Conservation (phyloP, 2,888 invertebrate species). For the Hypsopygia costalis region DNA sequence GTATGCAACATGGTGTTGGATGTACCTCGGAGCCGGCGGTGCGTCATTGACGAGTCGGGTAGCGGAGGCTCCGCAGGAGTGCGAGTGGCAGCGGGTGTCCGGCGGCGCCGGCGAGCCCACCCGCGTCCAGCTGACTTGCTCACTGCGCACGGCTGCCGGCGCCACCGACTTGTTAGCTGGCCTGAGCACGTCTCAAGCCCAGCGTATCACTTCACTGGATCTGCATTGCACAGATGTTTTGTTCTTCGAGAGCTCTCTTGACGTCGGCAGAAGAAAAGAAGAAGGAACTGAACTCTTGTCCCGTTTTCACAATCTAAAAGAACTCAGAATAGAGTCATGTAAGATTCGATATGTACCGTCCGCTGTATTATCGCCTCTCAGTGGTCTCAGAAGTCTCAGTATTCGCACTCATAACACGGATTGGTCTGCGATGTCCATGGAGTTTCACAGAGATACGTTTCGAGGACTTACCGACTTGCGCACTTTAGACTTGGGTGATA, state of each 20-base stretch:
- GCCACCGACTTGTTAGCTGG: slow-evolving; percentile 83
- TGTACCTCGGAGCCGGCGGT: slow-evolving; percentile 56
- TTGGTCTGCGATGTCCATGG: slow-evolving; percentile 89
- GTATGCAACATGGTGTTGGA: slow-evolving; percentile 62
- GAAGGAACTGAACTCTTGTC: slow-evolving; percentile 80
- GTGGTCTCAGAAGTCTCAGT: slow-evolving; percentile 83
- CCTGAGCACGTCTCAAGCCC: slow-evolving; percentile 83
- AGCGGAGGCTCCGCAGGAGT: slow-evolving; percentile 85
- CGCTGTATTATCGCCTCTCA: slow-evolving; percentile 84
- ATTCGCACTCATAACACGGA: slow-evolving; percentile 89
- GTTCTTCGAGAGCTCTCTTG: slow-evolving; percentile 86
- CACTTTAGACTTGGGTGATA: slow-evolving; percentile 85
- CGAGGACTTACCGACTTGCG: slow-evolving; percentile 84
- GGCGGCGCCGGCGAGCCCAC: slow-evolving; percentile 76
- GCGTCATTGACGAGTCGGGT: slow-evolving; percentile 74
- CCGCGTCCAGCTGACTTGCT: slow-evolving; percentile 82
- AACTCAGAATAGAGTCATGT: slow-evolving; percentile 87
- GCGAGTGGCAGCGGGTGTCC: slow-evolving; percentile 84
- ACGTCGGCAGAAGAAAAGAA: slow-evolving; percentile 76
- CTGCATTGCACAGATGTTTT: slow-evolving; percentile 87
- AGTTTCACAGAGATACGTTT: slow-evolving; percentile 86
- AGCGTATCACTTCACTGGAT: slow-evolving; percentile 84
- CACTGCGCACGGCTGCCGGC: slow-evolving; percentile 83
- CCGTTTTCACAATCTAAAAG: slow-evolving; percentile 83
- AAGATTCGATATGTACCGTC: slow-evolving; percentile 88